These are phyloP conservation scores for Kryphioiulus occultus DNA, from an alignment of 2,888 invertebrate genomes.

Conservation along the genomic window DNA sequence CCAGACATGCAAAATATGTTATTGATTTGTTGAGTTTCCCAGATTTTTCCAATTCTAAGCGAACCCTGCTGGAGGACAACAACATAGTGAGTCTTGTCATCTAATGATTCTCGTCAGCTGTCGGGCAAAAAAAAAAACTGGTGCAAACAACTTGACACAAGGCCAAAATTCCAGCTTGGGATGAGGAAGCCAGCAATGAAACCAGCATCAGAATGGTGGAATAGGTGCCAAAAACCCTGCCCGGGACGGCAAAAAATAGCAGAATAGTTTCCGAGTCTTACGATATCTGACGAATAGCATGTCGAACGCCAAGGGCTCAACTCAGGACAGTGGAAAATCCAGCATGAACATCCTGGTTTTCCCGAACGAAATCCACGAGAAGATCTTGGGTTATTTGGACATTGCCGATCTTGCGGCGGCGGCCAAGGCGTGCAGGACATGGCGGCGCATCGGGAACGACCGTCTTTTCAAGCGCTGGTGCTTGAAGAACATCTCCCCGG, in stretches of 20 bases:
- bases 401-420: conserved; percentile 29
- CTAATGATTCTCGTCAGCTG: neutral
- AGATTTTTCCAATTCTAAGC: no score
- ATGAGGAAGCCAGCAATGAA: neutral
- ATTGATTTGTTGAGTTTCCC: no score
- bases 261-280: neutral
- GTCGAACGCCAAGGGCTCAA: neutral
- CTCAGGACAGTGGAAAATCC: neutral
- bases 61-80: no score
- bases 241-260: neutral
- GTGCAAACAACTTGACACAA: neutral
- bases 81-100: no score
- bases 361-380: conserved; percentile 44
- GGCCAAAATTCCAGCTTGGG: neutral
- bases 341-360: conserved; percentile 35
- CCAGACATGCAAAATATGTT: no score
- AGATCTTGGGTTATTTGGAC: conserved; percentile 41
- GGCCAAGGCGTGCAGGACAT: neutral
- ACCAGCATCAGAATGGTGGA: neutral
- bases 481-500: conserved; percentile 44
- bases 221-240: neutral
- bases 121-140: neutral
- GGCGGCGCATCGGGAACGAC: neutral
- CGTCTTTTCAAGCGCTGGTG: conserved; percentile 46
- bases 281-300: neutral